Evolutionary conservation across 2,888 invertebrate species (phyloP), one percentile per base, ranked within the genome.

Genomic region (Drosophila quasianomalipes): DNA sequence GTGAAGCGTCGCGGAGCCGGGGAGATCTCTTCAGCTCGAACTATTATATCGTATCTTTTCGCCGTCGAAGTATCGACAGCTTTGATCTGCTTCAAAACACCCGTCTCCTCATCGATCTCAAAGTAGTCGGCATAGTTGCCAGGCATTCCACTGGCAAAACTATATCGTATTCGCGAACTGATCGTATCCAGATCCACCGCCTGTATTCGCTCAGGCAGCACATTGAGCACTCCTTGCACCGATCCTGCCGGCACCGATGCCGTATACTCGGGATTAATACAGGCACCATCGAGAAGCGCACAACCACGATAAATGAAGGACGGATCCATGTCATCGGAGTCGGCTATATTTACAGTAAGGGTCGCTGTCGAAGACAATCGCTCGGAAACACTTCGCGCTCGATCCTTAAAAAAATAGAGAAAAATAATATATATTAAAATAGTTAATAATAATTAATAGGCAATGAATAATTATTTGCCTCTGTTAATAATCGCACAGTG

Each of bases 301-400:
- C 98, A 98, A 19, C 97, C 97, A 37, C 97, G 96, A 94, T 98
- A 98, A 74, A 97, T 97, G 91, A 98, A 98, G 1, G 97, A 97
- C 0, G 98, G 98, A 91, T 97, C 97, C 91, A 97, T 96, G 91
- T 98, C 98, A 91, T 98, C 98, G 55, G 97, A 98, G 89, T 98
- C 98, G 85, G 96, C 95, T 16, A 98, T 96, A 87, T 97, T 96
- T 4, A 98, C 96, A 0, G 96, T 97, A 72, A 98, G 93, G 0
- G 97, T 98, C 1, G 98, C 96, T 30, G 97, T 97, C 22, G 97
- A 96, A 0, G 98, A 96, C 66, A 97, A 94, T 58, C 97, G 95
- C 87, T 96, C 96, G 22, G 95, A 95, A 37, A 95, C 95, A 90
- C 97, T 97, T 81, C 96, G 95, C 4, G 98, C 97, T 85, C 97